These are phyloP conservation scores for Pagetopsis macropterus DNA, from an alignment of 2,797 vertebrate genomes.

Conservation along the genomic window DNA sequence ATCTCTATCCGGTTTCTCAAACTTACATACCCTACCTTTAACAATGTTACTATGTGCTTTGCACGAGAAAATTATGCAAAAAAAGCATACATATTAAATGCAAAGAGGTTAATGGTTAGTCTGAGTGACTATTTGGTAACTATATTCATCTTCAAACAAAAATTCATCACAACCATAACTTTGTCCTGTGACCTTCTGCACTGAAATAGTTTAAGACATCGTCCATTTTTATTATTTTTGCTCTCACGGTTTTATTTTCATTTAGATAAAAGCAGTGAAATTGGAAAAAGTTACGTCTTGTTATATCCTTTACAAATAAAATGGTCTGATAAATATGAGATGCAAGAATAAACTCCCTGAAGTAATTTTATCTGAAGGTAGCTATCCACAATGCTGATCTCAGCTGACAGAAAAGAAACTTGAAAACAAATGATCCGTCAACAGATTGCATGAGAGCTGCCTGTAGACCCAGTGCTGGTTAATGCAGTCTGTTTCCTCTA, in stretches of 20 bases:
- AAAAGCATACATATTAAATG: no score
- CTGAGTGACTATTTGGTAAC: neutral
- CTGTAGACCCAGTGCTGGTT: slow-evolving; percentile 35
- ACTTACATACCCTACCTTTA: no score
- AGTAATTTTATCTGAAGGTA: neutral
- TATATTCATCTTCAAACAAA: neutral
- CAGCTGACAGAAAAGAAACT: slow-evolving; percentile 26
- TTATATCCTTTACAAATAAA: neutral
- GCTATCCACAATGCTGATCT: slow-evolving; percentile 24
- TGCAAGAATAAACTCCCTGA: slow-evolving; percentile 17
- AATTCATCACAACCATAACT: neutral
- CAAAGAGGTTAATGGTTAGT: neutral
- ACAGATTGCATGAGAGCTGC: slow-evolving; percentile 36
- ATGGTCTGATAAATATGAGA: neutral
- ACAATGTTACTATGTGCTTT: no score
- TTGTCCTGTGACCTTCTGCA: neutral
- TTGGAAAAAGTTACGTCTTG: neutral
- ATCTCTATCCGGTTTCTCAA: no score
- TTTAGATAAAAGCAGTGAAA: neutral
- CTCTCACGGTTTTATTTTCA: neutral
- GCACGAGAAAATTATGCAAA: no score
- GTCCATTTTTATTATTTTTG: neutral
- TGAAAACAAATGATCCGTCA: slow-evolving; percentile 50
- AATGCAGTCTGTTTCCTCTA: slow-evolving; percentile 62
- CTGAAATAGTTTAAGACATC: neutral